Evolutionary conservation across 2,888 invertebrate species (phyloP).

Genomic region (Conus canariensis): DNA sequence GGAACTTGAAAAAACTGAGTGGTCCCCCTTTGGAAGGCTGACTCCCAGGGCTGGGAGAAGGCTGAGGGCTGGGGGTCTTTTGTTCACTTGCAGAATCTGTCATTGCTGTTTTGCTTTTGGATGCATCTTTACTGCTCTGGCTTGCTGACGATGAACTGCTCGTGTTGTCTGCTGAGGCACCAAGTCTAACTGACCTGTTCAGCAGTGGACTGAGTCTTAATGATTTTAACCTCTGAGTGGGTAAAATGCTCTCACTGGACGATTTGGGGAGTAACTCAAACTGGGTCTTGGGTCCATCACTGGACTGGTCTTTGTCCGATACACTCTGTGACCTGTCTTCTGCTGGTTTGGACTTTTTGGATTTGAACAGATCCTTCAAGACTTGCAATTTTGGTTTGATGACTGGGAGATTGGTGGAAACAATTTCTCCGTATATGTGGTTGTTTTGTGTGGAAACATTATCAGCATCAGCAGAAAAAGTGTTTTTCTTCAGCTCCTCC

Average conservation of each 20-base stretch:
- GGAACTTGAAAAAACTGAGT: constrained; percentile 33
- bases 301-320: background rate
- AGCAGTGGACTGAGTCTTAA: constrained; percentile 35
- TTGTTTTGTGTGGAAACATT: constrained; percentile 8
- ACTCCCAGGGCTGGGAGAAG: constrained; percentile 30
- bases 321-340: constrained; percentile 23
- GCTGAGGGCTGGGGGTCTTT: constrained; percentile 31
- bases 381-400: constrained; percentile 25
- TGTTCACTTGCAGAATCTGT: constrained; percentile 8
- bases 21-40: constrained; percentile 33
- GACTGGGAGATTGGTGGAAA: constrained; percentile 22
- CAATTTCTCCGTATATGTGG: constrained; percentile 36
- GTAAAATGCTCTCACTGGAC: constrained; percentile 9
- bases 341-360: constrained; percentile 29
- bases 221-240: constrained; percentile 20
- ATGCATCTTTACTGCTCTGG: background rate
- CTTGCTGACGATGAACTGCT: background rate
- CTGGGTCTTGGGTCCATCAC: background rate
- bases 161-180: constrained; percentile 17
- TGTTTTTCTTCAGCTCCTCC: background rate
- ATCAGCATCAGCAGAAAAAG: background rate
- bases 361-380: constrained; percentile 32
- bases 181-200: constrained; percentile 17
- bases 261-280: background rate
- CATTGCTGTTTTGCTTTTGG: background rate